These are phyloP conservation scores for Periophthalmus modestus DNA, from an alignment of 2,113 vertebrate genomes.

Conservation along the genomic window DNA sequence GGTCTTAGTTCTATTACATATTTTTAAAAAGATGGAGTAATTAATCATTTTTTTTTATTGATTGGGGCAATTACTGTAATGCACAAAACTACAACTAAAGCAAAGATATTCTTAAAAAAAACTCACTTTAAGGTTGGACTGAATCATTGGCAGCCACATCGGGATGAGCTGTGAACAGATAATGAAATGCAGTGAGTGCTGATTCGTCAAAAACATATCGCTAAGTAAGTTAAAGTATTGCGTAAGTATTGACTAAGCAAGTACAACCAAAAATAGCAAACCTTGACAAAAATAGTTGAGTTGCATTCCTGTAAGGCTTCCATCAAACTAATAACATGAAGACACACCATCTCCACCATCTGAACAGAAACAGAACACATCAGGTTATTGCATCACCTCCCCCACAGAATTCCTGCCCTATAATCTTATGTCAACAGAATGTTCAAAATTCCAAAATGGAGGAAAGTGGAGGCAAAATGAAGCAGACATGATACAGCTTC, in stretches of 20 bases:
- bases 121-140: constrained; percentile 95
- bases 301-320: constrained; percentile 98
- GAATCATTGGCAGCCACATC: constrained; percentile 99
- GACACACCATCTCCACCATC: constrained; percentile 99
- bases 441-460: no score
- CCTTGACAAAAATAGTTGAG: constrained; percentile 98
- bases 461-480: no score
- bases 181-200: constrained; percentile 16
- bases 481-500: no score
- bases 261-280: constrained; percentile 60
- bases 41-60: neutral
- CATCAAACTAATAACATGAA: constrained; percentile 98
- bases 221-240: neutral
- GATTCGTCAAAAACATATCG: neutral
- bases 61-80: neutral
- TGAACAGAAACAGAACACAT: constrained; percentile 40
- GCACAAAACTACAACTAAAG: neutral
- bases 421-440: no score
- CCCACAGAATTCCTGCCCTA: neutral
- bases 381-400: neutral
- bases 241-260: neutral
- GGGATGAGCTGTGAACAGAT: constrained; percentile 87
- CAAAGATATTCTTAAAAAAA: neutral
- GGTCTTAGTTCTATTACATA: neutral
- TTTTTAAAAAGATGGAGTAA: neutral